A percentile compares a stretch with the other conserved stretches of the same genome.
phyloP scores from a whole-genome alignment of 2,797 vertebrate genomes.

The Cryptoblepharus egeriae region DNA sequence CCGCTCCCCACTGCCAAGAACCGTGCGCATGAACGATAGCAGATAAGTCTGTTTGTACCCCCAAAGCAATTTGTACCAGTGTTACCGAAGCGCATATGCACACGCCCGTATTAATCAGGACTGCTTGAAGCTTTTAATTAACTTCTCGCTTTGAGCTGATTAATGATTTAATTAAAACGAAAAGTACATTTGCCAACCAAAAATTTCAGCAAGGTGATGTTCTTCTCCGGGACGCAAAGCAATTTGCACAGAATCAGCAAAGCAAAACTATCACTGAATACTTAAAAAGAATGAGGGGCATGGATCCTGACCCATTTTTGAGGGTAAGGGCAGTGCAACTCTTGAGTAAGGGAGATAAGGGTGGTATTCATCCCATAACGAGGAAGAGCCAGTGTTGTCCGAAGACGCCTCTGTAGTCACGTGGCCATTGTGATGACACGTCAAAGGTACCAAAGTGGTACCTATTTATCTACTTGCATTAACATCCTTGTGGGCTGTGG shows the following conservation, averaged over 20 bases:
- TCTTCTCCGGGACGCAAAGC: background rate
- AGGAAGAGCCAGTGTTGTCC: too few species aligned
- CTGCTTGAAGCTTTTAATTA: slow-evolving; percentile 1
- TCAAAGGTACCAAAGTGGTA: too few species aligned
- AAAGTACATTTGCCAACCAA: background rate
- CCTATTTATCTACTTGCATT: too few species aligned
- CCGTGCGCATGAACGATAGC: background rate
- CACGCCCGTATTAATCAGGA: background rate
- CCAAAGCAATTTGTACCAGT: background rate
- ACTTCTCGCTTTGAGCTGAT: background rate
- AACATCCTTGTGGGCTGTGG: too few species aligned
- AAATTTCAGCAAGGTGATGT: background rate
- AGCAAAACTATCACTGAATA: background rate
- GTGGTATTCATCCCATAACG: too few species aligned
- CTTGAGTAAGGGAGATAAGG: too few species aligned
- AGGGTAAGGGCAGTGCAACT: too few species aligned
- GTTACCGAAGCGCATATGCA: background rate
- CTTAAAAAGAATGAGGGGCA: background rate
- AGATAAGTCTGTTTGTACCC: background rate
- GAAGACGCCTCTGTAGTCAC: too few species aligned
- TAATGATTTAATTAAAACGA: background rate
- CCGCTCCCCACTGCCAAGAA: background rate
- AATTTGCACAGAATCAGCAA: background rate
- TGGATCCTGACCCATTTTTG: too few species aligned
- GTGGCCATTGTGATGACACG: too few species aligned